Base-by-base conservation (phyloP, 1,140 invertebrate species). In the Cyphomyrmex costatus region DNA sequence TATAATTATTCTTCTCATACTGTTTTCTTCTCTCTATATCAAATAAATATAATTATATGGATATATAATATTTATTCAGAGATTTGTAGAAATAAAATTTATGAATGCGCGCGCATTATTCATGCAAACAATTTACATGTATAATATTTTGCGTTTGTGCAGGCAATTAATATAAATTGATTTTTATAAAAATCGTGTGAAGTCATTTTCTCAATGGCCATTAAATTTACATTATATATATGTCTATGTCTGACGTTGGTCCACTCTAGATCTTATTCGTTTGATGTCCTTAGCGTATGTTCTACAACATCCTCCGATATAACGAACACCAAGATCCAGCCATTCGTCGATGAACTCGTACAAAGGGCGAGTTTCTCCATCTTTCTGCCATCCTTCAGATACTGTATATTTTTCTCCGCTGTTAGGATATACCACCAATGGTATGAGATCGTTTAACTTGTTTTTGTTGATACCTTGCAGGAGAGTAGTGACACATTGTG, bases 271-370 rank as follows among this genome's bases (percentile, higher is more conserved):
- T 24, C 94, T 91, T 56, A 97, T 96, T 58, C 93, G 93, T 8
- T 91, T 89, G 27, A 98, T 96, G 92, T 98, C 97, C 6, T 96
- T 92, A 16, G 96, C 96, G 88, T 96, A 96, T 0, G 97, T 97
- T 85, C 97, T 95, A 92, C 98, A 98, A 91, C 98, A 98, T 2
- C 98, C 97, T 10, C 98, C 98, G 78, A 98, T 96, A 91, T 96
- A 97, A 79, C 95, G 95, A 0, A 97, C 97, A 6, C 97, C 97
- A 16, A 96, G 89, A 61, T 97, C 93, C 2, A 98, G 90, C 97
- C 97, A 98, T 65, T 96, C 95, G 1, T 95, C 91, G 1, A 97
- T 95, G 92, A 96, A 97, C 14, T 95, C 93, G 27, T 96, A 95
- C 0, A 98, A 89, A 0, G 96, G 93, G n/a, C 94, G 91, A 86